Percentiles rank a stretch among this genome's conserved stretches.
Conservation (phyloP, 2,797 vertebrate species). For the Gallirallus australis region DNA sequence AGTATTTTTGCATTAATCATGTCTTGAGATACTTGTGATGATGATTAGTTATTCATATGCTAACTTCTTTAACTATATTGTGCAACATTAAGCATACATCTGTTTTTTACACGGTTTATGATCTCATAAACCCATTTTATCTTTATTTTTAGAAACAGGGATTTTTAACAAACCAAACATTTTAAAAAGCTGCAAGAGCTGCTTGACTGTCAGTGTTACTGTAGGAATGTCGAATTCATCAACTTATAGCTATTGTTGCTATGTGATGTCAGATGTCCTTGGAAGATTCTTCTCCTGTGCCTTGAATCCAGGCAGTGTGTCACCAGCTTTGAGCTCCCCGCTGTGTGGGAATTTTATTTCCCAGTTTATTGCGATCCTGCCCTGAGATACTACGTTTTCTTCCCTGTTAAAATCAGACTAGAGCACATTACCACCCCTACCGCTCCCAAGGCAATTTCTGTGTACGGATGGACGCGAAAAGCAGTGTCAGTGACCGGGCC, state of each 20-base stretch:
- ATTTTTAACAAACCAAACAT: conserved; percentile 1
- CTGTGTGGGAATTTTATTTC: background rate
- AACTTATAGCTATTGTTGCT: background rate
- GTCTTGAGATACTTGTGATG: background rate
- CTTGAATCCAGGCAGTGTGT: background rate
- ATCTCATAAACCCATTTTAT: background rate
- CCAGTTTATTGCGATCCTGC: background rate
- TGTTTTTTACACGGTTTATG: conserved; percentile 1
- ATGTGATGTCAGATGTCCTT: background rate
- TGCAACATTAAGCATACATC: conserved; percentile 3
- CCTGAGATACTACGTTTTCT: background rate
- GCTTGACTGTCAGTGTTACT: background rate
- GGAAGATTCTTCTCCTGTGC: background rate
- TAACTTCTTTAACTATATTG: conserved; percentile 24
- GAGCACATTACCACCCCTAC: background rate
- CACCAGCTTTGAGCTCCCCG: background rate
- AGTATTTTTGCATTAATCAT: conserved; percentile 7
- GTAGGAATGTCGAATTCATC: background rate
- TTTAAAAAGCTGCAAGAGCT: background rate
- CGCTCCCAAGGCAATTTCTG: background rate
- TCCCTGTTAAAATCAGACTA: background rate
- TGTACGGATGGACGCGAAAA: accelerated
- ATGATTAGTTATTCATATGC: conserved; percentile 23
- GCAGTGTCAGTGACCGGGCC: accelerated
- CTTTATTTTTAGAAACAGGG: conserved; percentile 23